Evolutionary conservation across 2,888 invertebrate genomes (phyloP).

Genomic region (Idaea straminata): DNA sequence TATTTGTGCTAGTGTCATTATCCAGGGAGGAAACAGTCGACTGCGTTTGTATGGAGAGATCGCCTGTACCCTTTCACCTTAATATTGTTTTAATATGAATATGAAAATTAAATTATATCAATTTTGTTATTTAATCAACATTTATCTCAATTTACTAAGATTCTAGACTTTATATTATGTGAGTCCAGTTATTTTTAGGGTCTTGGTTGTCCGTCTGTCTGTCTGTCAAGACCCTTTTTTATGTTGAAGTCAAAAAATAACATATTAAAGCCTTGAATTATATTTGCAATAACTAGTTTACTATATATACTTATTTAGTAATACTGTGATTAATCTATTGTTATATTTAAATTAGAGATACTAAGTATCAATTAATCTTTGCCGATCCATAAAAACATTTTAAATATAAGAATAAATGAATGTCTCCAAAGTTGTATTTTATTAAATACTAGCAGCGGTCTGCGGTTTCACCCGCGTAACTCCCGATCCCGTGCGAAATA

Average conservation of each 20-base stretch:
- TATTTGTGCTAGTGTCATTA: no score
- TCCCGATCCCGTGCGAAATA: no score
- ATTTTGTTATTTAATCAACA: neutral
- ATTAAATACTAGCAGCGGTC: constrained; percentile 1
- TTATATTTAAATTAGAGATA: constrained; percentile 28
- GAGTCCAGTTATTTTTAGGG: no score
- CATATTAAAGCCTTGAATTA: neutral
- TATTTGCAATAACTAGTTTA: constrained; percentile 18
- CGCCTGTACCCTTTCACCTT: no score
- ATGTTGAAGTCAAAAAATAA: neutral
- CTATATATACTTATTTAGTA: constrained; percentile 14
- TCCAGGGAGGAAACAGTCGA: no score
- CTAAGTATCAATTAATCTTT: constrained; percentile 31
- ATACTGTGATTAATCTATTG: constrained; percentile 29
- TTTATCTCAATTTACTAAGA: neutral
- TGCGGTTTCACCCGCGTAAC: no score
- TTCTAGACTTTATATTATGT: no score
- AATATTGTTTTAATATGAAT: no score
- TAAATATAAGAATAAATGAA: constrained; percentile 24
- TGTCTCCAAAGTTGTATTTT: constrained; percentile 13
- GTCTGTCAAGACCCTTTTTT: neutral
- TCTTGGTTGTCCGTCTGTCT: neutral
- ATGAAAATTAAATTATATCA: neutral
- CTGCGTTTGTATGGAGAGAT: no score
- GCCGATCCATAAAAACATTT: constrained; percentile 27